Evolutionary conservation across 1,140 invertebrate genomes (phyloP).

Genomic region (Nylanderia fulva): DNA sequence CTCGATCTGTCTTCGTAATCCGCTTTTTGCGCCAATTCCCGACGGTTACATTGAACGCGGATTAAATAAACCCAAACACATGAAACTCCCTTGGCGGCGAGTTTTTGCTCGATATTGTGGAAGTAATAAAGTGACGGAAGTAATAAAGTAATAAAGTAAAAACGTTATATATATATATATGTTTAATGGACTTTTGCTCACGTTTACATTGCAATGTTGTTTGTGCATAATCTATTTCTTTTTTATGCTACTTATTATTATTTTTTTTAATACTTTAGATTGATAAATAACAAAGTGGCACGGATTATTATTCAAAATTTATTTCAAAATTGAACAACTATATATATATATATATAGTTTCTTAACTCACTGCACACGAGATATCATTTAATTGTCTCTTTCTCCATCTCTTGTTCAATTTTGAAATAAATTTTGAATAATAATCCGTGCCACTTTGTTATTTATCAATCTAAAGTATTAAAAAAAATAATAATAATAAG

Average conservation of each 20-base stretch:
- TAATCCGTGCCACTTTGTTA: too few species aligned
- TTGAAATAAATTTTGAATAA: background rate
- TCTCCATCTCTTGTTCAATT: background rate
- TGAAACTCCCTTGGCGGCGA: background rate
- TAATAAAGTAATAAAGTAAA: background rate
- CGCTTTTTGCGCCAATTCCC: conserved; percentile 34
- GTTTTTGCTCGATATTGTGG: background rate
- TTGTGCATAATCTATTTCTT: background rate
- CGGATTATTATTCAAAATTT: background rate
- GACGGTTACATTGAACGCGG: conserved; percentile 1
- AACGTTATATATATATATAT: too few species aligned
- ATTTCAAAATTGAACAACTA: background rate
- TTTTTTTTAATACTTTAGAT: background rate
- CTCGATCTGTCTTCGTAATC: conserved; percentile 23
- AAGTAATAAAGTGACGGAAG: background rate
- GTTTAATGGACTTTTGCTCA: conserved; percentile 24
- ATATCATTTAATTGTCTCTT: background rate
- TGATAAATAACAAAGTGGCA: background rate
- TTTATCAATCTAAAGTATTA: background rate
- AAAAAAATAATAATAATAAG: conserved; percentile 16
- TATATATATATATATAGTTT: background rate
- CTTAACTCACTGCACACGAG: background rate
- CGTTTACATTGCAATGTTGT: background rate
- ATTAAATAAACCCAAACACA: conserved; percentile 5
- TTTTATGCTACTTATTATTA: conserved; percentile 27